Evolutionary conservation across 2,113 vertebrate species (phyloP).

Genomic region (human): DNA sequence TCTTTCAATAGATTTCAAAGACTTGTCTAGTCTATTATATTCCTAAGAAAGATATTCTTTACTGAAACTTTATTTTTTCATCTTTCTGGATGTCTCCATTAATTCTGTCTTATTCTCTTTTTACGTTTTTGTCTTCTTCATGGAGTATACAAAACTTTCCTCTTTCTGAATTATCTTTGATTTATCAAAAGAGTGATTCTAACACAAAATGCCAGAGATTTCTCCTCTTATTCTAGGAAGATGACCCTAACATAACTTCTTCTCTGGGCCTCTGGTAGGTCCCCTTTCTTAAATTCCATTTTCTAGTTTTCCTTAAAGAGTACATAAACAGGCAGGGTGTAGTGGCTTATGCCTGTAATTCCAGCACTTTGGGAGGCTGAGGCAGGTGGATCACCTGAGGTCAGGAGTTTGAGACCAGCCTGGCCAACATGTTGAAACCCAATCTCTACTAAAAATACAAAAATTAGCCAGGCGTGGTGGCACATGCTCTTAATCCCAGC

Average conservation of each 20-base stretch:
- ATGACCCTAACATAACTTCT: not conserved
- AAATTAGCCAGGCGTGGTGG: too few species aligned
- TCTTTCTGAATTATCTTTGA: constrained; percentile 20
- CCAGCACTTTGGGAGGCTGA: too few species aligned
- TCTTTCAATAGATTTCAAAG: constrained; percentile 12
- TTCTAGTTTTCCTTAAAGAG: constrained; percentile 28
- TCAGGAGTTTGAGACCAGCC: too few species aligned
- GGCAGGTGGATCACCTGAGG: too few species aligned
- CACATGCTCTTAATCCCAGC: too few species aligned
- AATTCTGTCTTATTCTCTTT: not conserved
- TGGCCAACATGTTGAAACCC: too few species aligned
- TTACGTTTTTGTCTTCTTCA: not conserved
- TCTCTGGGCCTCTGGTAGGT: not conserved
- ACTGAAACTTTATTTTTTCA: constrained; percentile 3
- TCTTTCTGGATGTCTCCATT: constrained; percentile 15
- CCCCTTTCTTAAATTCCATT: not conserved
- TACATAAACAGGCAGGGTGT: not conserved
- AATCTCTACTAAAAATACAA: too few species aligned
- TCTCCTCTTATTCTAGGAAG: not conserved
- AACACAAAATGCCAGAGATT: constrained; percentile 38
- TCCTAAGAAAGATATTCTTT: constrained; percentile 30
- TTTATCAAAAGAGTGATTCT: not conserved
- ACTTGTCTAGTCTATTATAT: not conserved
- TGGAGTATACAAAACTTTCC: not conserved
- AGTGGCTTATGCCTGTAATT: too few species aligned